phyloP scores from a whole-genome alignment of 2,888 invertebrate species.

The Plagodis dolabraria region DNA sequence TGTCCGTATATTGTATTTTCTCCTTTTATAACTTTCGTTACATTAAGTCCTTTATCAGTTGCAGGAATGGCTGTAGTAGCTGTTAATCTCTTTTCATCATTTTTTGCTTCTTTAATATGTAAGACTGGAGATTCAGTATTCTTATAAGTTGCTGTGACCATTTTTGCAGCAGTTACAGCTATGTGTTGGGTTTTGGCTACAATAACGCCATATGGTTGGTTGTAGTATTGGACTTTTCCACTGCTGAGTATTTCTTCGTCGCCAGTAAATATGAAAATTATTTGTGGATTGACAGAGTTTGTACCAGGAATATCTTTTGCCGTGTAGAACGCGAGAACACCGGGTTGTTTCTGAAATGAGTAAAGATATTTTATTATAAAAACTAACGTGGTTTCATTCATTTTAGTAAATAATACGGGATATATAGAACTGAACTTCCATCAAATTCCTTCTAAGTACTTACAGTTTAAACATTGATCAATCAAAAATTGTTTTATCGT shows the following conservation, averaged over 20 bases:
- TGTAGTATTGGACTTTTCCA: conserved; percentile 58
- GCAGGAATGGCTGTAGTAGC: conserved; percentile 26
- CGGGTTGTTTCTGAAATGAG: conserved; percentile 79
- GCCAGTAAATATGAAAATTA: conserved; percentile 18
- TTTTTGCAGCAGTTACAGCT: conserved; percentile 82
- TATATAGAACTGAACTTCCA: too few species aligned
- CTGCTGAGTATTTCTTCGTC: conserved; percentile 73
- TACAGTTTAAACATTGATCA: too few species aligned
- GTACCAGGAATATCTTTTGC: conserved; percentile 88
- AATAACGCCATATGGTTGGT: conserved; percentile 73
- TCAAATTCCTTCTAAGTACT: too few species aligned
- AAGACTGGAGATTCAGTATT: conserved; percentile 61
- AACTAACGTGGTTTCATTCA: too few species aligned
- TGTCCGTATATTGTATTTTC: conserved; percentile 84
- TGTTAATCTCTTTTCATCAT: conserved; percentile 47
- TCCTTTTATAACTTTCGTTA: conserved; percentile 27
- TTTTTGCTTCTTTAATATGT: conserved; percentile 50
- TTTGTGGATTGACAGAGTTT: conserved; percentile 75
- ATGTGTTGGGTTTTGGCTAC: conserved; percentile 83
- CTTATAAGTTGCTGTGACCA: conserved; percentile 83
- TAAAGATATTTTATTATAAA: neutral
- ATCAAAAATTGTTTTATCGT: too few species aligned
- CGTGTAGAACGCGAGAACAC: conserved; percentile 86
- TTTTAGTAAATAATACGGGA: too few species aligned
- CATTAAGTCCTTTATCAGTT: conserved; percentile 52